A percentile compares a stretch with the other conserved stretches of the same genome.
Conservation (phyloP, 2,113 vertebrate genomes). For the Mugil cephalus region DNA sequence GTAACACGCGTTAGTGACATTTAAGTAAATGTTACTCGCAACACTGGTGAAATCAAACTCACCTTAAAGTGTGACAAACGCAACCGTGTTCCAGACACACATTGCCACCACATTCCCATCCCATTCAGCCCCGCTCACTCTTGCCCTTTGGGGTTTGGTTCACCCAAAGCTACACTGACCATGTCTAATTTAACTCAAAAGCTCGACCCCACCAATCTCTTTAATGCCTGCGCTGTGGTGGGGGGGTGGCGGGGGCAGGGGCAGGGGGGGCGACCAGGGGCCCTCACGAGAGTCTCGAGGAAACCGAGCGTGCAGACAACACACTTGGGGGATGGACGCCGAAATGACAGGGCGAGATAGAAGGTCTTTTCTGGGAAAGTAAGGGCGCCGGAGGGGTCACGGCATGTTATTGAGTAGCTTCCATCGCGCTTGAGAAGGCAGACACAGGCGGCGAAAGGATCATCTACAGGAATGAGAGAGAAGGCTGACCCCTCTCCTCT, state of each 20-base stretch:
- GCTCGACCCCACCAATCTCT: constrained; percentile 83
- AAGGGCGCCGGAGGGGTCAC: constrained; percentile 52
- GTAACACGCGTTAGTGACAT: too few relatives aligned
- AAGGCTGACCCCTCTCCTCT: constrained; percentile 47
- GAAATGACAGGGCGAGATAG: constrained; percentile 57
- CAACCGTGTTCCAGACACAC: constrained; percentile 21
- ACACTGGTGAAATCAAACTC: constrained; percentile 49
- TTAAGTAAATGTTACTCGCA: too few relatives aligned
- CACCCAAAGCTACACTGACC: constrained; percentile 79
- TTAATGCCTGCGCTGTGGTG: constrained; percentile 63
- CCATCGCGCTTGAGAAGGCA: constrained; percentile 62
- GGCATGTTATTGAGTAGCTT: constrained; percentile 59
- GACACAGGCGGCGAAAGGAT: constrained; percentile 49
- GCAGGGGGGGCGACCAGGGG: not conserved
- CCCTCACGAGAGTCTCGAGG: constrained; percentile 17
- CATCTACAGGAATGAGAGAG: constrained; percentile 45
- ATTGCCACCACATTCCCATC: constrained; percentile 64
- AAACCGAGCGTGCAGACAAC: constrained; percentile 71
- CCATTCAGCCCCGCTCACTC: constrained; percentile 66
- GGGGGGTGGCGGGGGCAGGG: not conserved
- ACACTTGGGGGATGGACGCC: constrained; percentile 43
- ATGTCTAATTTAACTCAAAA: constrained; percentile 88
- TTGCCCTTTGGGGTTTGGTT: constrained; percentile 71
- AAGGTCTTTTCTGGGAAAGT: constrained; percentile 4
- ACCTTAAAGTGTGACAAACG: constrained; percentile 3